Base-by-base conservation (phyloP, 2,797 vertebrate species). In the Pangasius sanitwongsei region DNA sequence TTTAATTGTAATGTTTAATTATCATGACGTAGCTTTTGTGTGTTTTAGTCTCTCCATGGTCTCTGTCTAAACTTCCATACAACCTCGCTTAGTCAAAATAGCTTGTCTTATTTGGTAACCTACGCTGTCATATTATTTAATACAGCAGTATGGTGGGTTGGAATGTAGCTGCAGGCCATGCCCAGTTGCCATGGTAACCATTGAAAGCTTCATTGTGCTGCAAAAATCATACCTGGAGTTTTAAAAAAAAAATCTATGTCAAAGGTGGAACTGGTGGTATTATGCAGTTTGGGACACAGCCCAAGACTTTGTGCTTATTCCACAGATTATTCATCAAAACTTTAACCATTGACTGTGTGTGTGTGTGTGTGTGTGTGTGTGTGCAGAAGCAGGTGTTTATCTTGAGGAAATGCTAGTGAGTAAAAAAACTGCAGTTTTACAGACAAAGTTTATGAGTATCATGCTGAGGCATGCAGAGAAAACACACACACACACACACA, bases 341-440 rank as follows among this genome's bases (percentile, higher is more conserved):
- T 34, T 37, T 37, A 70, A 37, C 31, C 70, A 72, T 11, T 23
- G 70, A 20, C n/a, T 16, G 11, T 75, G 72, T 75, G 44, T 44
- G 72, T 28, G 5, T 77, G 74, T 77, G 74, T 77, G 44, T 77
- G 74, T 50, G 74, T 77, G 74, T 77, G 44, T 77, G 48, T 53
- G 5, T 53, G 74, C 12, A 55, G 23, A 59, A 59, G 53, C 69
- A 44, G 85, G 12, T 59, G 53, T 86, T 74, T 72, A 37, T 55
- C 53, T 23, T 37, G 70, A 53, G 20, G 50, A 72, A 72, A 85
- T 85, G 8, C n/a, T 70, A 57, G 6, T 25, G 18, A 86, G 18
- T 86, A 41, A 12, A 72, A 72, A 41, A 72, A 12, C 23, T 69
- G 15, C 31, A 70, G 37, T 59, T 59, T 74, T 5, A 74, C 50